Base-by-base conservation (phyloP, 2,113 vertebrate genomes). In the Barbus barbus region DNA sequence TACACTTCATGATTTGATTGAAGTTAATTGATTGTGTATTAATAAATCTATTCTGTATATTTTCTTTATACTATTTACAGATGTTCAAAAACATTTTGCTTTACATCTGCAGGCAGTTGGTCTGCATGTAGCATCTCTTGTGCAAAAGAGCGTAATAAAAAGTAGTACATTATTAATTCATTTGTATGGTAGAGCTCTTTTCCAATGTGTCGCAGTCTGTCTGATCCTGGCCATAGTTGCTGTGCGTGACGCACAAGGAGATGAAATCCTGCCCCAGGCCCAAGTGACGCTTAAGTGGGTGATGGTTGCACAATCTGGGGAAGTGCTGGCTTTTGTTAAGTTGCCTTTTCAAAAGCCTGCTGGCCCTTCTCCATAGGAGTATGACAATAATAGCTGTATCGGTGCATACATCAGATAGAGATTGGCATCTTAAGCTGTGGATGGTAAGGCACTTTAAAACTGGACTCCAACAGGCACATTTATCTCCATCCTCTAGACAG, bases 381-480 rank as follows among this genome's bases (percentile, higher is more conserved):
- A 69, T 36, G 38, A 79, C 53, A 58, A 58, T 58, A 58, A 71
- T 74, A 81, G 53, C 75, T 84, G 69, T 88, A 88, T 89, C 86
- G 31, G 81, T 31, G 38, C 24, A 72, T 80, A 24, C 81, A 90
- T 90, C 86, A 41, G 20, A 69, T 48, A 14, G 20, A 87, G 86
- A 91, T 86, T 72, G 61, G 65, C 84, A 89, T 90, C 87, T 85
- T 48, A 79, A 33, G 74, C 71, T 53, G 28, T 38, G 46, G 79
- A 48, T 36, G 20, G 33, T 69, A 14, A 74, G 78, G 28, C 9
- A 4, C 58, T 77, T 44, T 31, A 24, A 20, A 76, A 58, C 71
- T 20, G 22, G 48, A 24, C 61, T 84, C 71, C 79, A 86, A 86
- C 81, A 78, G 84, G 74, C 81, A 86, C 84, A 82, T 88, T 90